Evolutionary conservation across 2,113 vertebrate genomes (phyloP).

Genomic region (Notarius lentiginosus): DNA sequence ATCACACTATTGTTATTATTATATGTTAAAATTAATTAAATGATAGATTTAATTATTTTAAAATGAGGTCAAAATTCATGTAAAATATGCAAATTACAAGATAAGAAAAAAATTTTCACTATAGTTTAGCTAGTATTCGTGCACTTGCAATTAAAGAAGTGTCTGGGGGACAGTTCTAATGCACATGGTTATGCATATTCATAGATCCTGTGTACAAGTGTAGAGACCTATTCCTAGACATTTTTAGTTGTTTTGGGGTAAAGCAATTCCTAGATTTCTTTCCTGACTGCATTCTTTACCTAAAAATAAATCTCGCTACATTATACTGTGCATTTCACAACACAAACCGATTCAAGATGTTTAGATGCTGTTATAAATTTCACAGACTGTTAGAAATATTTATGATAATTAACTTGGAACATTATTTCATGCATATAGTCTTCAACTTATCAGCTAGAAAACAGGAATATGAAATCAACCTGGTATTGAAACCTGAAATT

Average conservation of each 20-base stretch:
- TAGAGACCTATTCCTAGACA: background rate
- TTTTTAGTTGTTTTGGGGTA: background rate
- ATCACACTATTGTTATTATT: background rate
- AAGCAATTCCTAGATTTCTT: background rate
- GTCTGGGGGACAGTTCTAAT: background rate
- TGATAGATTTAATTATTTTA: background rate
- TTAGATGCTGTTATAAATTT: background rate
- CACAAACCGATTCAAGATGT: background rate
- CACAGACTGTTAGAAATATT: background rate
- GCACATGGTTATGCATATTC: background rate
- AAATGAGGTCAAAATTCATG: background rate
- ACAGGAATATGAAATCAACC: slow-evolving; percentile 7
- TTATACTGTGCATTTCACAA: background rate
- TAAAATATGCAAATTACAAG: background rate
- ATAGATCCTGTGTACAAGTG: background rate
- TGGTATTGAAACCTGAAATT: slow-evolving; percentile 23
- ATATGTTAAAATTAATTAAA: background rate
- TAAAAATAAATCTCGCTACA: background rate
- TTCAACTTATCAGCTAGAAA: background rate
- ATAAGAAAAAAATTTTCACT: background rate
- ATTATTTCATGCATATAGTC: background rate
- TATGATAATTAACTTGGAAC: background rate
- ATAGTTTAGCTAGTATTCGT: background rate
- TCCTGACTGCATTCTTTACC: background rate
- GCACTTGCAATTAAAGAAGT: background rate